phyloP scores from a whole-genome alignment of 2,888 invertebrate genomes.

The Dorcus hopei region DNA sequence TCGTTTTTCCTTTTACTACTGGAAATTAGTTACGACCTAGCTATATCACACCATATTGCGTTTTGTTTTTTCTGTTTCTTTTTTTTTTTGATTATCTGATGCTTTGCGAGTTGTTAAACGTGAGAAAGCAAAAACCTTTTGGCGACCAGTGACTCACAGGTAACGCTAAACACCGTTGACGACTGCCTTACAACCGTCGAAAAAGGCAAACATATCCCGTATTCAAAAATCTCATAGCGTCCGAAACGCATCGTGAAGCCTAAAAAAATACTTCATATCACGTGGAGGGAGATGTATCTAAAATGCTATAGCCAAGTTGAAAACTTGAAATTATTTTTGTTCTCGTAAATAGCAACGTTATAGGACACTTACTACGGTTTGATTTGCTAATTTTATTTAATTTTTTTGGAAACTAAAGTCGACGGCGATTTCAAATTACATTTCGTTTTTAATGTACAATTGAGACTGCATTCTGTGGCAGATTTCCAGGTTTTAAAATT shows the following conservation, averaged over 20 bases:
- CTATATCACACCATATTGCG: slow-evolving; percentile 17
- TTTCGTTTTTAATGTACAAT: too few species aligned
- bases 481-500: too few species aligned
- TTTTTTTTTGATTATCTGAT: background rate
- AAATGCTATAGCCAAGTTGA: background rate
- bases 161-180: slow-evolving; percentile 45
- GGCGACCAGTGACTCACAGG: slow-evolving; percentile 25
- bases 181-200: slow-evolving; percentile 34
- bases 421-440: background rate
- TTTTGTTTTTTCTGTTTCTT: background rate
- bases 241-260: slow-evolving; percentile 25
- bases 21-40: slow-evolving; percentile 7
- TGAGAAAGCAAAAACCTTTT: slow-evolving; percentile 5
- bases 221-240: slow-evolving; percentile 32
- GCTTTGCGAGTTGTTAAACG: slow-evolving; percentile 7
- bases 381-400: too few species aligned
- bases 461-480: too few species aligned
- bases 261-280: slow-evolving; percentile 48
- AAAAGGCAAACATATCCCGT: slow-evolving; percentile 42
- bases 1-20: slow-evolving; percentile 1
- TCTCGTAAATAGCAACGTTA: too few species aligned
- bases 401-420: background rate
- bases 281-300: slow-evolving; percentile 36
- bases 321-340: too few species aligned
- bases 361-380: too few species aligned